phyloP scores from a whole-genome alignment of 92 coral and sea anemone species.

The Phenganax marumi region DNA sequence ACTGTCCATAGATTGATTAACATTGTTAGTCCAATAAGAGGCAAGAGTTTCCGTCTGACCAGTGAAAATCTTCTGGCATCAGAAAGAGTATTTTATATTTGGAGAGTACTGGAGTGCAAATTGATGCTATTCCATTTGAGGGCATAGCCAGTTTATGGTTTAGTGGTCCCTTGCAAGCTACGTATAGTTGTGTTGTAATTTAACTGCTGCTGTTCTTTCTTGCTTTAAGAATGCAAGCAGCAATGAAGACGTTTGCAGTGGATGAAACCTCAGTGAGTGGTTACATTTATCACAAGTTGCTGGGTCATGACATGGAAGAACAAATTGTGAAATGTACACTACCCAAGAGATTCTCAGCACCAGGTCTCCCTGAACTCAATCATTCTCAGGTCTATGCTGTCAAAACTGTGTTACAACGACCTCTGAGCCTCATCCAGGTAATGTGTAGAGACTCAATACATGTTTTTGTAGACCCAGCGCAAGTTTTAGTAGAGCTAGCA shows the following conservation, averaged over 20 bases:
- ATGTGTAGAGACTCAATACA: not conserved
- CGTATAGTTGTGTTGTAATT: no score
- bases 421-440: constrained; percentile 98
- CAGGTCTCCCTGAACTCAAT: constrained; percentile 94
- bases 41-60: no score
- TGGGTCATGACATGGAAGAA: constrained; percentile 98
- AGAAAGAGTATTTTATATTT: not conserved
- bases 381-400: constrained; percentile 99
- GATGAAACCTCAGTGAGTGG: constrained; percentile 99
- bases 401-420: constrained; percentile 94
- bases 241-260: constrained; percentile 99
- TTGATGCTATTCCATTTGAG: no score
- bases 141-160: no score
- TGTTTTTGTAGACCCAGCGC: not conserved
- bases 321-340: constrained; percentile 97
- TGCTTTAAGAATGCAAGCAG: constrained; percentile 87
- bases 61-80: not conserved
- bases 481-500: not conserved
- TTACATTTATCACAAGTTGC: constrained; percentile 90
- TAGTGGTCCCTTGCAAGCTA: no score
- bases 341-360: constrained; percentile 98
- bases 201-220: not conserved
- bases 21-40: no score
- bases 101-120: not conserved
- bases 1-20: no score